Base-by-base conservation (phyloP, 2,888 invertebrate genomes). In the Eulithis testata region DNA sequence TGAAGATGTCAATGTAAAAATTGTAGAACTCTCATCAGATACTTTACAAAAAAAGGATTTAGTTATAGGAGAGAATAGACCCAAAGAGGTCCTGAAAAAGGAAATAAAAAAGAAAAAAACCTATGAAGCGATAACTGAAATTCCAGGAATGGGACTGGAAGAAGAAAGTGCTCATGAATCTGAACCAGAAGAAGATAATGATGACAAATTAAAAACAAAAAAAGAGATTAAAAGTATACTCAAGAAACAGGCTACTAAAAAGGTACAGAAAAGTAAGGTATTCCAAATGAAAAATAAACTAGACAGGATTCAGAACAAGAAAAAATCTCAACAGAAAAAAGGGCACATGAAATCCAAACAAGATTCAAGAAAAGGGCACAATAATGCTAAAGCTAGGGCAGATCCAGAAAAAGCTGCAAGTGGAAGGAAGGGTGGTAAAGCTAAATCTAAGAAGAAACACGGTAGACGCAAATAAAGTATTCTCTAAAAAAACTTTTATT, bases 1-100 rank as follows among this genome's bases (percentile, higher is more conserved):
- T 75, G 96, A 96, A 47, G 95, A 96, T 82, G 96, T 96, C 0
- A 96, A 95, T 72, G 96, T 97, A 0, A 96, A 96, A 91, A 95
- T 97, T 66, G 94, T 96, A 0, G 96, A 97, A 81, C 86, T 97
- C 8, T 95, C 96, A 14, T 90, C 96, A 47, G 95, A 95, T 66
- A 95, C 96, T 59, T 87, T 97, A 50, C 95, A 96, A n/a, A 94
- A 95, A 65, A 94, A 94, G 78, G 95, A 95, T 74, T 94, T 96
- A 77, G 95, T 96, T 84, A 96, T 97, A 67, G 97, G 97, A 8
- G 94, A 94, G 63, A 97, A 97, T 82, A 94, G 90, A 78, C 94
- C 94, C 40, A 87, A 83, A 73, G 84, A 84, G 73, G 74, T 65
- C n/a, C 53, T 66, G 4, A 70, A 74, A 60, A 81, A 79, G 73